Evolutionary conservation across 2,113 vertebrate genomes (phyloP).

Genomic region (Corythornis madagascariensis): DNA sequence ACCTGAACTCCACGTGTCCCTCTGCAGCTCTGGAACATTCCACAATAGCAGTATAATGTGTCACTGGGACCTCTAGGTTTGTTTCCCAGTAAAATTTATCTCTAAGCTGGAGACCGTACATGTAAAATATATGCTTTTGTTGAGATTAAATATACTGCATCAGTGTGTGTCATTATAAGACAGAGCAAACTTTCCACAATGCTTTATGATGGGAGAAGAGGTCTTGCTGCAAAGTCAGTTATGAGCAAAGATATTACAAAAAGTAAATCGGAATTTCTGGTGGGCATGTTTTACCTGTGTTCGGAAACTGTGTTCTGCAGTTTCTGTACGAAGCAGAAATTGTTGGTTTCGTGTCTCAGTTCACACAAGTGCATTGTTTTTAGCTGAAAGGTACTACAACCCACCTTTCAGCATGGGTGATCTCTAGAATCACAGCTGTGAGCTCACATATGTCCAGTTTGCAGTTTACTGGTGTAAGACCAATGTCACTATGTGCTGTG

Average conservation of each 20-base stretch:
- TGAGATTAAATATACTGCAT: neutral
- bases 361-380: neutral
- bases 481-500: neutral
- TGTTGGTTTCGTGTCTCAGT: neutral
- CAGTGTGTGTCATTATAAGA: neutral
- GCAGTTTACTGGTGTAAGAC: neutral
- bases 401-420: neutral
- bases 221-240: neutral
- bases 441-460: neutral
- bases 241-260: neutral
- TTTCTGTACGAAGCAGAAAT: neutral
- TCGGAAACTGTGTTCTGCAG: neutral
- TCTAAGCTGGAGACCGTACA: neutral
- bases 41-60: rapidly evolving
- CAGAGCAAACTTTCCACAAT: neutral
- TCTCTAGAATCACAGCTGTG: neutral
- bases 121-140: neutral
- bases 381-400: neutral
- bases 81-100: neutral
- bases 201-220: neutral
- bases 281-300: neutral
- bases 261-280: neutral
- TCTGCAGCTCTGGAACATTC: neutral
- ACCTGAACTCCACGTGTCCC: neutral
- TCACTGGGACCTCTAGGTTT: neutral